Evolutionary conservation across 2,888 invertebrate species (phyloP).

Genomic region (Leistus spinibarbis): DNA sequence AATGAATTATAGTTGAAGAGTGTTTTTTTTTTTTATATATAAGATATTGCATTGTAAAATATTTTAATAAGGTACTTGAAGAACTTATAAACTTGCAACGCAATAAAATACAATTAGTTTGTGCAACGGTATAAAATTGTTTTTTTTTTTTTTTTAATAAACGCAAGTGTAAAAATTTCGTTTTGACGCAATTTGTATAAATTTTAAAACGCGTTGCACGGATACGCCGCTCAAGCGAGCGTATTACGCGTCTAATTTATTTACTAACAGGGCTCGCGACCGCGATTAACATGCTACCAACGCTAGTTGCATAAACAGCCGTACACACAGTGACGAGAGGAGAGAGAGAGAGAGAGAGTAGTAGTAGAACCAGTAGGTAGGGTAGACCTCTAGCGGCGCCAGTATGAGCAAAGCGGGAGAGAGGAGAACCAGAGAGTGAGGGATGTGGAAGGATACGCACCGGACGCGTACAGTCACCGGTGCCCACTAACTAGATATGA

Average conservation of each 20-base stretch:
- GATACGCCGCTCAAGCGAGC: slow-evolving; percentile 5
- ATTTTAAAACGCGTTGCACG: background rate
- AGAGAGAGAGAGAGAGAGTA: background rate
- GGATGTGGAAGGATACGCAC: background rate
- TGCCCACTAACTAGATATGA: slow-evolving; percentile 41
- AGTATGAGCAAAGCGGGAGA: background rate
- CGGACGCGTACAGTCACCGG: slow-evolving; percentile 14
- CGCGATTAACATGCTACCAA: slow-evolving; percentile 6
- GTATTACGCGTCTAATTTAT: slow-evolving; percentile 12
- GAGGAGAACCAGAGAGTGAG: background rate
- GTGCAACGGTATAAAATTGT: background rate
- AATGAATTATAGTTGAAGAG: too few species aligned
- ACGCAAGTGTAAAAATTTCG: background rate
- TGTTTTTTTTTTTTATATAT: too few species aligned
- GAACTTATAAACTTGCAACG: background rate
- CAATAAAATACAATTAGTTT: background rate
- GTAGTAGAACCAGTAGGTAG: too few species aligned
- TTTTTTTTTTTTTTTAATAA: too few species aligned
- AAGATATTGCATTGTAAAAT: background rate
- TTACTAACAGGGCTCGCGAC: slow-evolving; percentile 7
- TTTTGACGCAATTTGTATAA: background rate
- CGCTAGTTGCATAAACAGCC: background rate
- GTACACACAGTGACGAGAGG: background rate
- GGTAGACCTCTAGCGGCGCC: background rate
- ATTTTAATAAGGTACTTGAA: background rate